These are phyloP conservation scores for Drosophila sucinea DNA, from an alignment of 1,140 invertebrate genomes.

Conservation along the genomic window DNA sequence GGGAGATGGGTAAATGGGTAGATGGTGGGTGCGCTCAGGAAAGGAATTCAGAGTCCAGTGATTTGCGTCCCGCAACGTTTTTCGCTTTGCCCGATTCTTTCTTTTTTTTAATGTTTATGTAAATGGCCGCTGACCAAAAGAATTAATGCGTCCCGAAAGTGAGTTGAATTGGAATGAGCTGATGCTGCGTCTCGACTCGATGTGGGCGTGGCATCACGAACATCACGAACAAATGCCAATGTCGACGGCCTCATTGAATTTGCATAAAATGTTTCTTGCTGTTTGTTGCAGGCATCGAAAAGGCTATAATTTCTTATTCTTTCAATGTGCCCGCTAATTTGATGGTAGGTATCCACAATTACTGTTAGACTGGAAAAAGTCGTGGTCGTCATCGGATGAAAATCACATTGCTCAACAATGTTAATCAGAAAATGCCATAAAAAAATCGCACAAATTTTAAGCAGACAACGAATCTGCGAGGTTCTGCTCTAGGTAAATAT, in stretches of 20 bases:
- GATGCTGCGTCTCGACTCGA: slow-evolving; percentile 13
- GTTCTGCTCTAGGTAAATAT: too few relatives aligned
- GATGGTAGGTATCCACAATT: slow-evolving; percentile 30
- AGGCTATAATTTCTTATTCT: slow-evolving; percentile 41
- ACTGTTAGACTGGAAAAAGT: slow-evolving; percentile 3
- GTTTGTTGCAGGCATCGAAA: slow-evolving; percentile 8
- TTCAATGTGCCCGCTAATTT: slow-evolving; percentile 49
- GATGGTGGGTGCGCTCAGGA: background rate
- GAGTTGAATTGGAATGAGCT: slow-evolving; percentile 74
- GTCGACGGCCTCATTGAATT: slow-evolving; percentile 51
- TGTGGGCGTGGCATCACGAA: slow-evolving; percentile 19
- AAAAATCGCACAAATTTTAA: background rate
- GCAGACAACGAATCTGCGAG: background rate
- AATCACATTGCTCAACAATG: slow-evolving; percentile 8
- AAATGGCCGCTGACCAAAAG: slow-evolving; percentile 69
- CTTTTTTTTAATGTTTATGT: slow-evolving; percentile 64
- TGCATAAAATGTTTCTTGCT: slow-evolving; percentile 42
- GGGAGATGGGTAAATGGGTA: background rate
- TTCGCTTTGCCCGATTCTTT: slow-evolving; percentile 8
- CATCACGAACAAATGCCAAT: slow-evolving; percentile 22
- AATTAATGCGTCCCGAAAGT: slow-evolving; percentile 72
- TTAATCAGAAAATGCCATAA: background rate
- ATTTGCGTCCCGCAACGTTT: slow-evolving; percentile 52
- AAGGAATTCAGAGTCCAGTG: slow-evolving; percentile 34
- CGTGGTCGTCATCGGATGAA: background rate